Conservation (phyloP, 1,140 invertebrate species). For the Euura saliciscinereae region DNA sequence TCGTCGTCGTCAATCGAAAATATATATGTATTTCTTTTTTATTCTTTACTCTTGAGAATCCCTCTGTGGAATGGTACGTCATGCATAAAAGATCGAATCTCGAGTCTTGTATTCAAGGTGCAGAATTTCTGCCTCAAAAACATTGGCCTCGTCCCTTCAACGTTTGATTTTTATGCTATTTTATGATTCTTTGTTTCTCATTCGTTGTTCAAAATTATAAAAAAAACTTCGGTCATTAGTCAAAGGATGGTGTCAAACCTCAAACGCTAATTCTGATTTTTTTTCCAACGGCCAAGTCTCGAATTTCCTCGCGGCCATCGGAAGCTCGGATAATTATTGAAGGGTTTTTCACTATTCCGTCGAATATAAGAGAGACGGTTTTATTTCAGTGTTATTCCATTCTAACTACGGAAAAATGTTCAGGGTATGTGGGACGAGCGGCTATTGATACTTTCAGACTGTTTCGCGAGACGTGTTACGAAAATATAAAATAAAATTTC, state of each 20-base stretch:
- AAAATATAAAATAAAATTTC: neutral
- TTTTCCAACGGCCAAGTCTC: no score
- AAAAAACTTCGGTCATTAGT: no score
- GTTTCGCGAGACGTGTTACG: neutral
- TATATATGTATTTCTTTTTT: constrained; percentile 1
- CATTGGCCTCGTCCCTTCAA: neutral
- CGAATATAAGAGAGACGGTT: no score
- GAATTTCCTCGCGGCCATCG: no score
- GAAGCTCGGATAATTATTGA: no score
- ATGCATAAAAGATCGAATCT: neutral
- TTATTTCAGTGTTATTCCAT: neutral
- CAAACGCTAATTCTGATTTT: no score
- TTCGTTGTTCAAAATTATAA: no score
- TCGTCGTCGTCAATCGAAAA: neutral
- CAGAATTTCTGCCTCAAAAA: neutral
- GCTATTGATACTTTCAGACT: neutral
- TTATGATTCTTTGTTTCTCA: no score
- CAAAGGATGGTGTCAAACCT: no score
- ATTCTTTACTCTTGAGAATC: constrained; percentile 3
- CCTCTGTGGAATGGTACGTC: neutral
- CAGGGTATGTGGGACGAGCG: neutral
- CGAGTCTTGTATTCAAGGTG: neutral
- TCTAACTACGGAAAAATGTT: no score
- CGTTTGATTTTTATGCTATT: neutral
- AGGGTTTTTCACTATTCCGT: no score